phyloP scores from a whole-genome alignment of 2,888 invertebrate genomes.

The Diachrysia chrysitis region DNA sequence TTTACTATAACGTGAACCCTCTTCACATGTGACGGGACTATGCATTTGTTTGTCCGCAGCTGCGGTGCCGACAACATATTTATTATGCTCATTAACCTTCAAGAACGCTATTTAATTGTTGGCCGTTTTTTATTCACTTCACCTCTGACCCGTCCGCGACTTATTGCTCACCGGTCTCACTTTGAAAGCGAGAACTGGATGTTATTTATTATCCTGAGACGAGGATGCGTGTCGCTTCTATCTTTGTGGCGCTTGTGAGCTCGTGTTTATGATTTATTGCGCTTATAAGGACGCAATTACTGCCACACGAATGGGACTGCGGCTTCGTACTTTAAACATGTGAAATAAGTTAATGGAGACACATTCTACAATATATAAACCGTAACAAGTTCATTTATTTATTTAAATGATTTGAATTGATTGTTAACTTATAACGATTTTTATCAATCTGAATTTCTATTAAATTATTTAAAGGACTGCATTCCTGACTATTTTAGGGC shows the following conservation, averaged over 20 bases:
- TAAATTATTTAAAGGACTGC: neutral
- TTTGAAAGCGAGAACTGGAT: slow-evolving; percentile 87
- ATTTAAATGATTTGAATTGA: neutral
- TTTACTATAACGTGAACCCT: slow-evolving; percentile 70
- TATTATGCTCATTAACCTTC: slow-evolving; percentile 90
- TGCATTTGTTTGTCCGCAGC: slow-evolving; percentile 88
- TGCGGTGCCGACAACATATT: slow-evolving; percentile 89
- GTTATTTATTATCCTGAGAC: slow-evolving; percentile 86
- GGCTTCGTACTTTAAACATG: slow-evolving; percentile 42
- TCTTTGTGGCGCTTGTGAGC: slow-evolving; percentile 86
- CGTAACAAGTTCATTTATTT: neutral
- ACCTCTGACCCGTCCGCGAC: slow-evolving; percentile 88
- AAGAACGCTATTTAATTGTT: slow-evolving; percentile 89
- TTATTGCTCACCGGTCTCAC: slow-evolving; percentile 87
- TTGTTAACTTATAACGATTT: neutral
- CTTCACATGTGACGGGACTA: slow-evolving; percentile 84
- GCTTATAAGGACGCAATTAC: slow-evolving; percentile 85
- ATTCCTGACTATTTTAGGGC: slow-evolving; percentile 11
- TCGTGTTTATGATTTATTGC: slow-evolving; percentile 84
- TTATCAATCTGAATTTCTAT: neutral
- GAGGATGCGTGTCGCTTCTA: slow-evolving; percentile 85
- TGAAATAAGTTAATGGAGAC: slow-evolving; percentile 36
- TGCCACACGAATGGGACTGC: slow-evolving; percentile 70
- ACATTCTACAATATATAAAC: neutral
- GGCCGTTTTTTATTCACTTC: slow-evolving; percentile 89